A percentile compares a stretch with the other conserved stretches of the same genome.
Conservation (phyloP, 2,113 vertebrate genomes). For the Girardinichthys multiradiatus region DNA sequence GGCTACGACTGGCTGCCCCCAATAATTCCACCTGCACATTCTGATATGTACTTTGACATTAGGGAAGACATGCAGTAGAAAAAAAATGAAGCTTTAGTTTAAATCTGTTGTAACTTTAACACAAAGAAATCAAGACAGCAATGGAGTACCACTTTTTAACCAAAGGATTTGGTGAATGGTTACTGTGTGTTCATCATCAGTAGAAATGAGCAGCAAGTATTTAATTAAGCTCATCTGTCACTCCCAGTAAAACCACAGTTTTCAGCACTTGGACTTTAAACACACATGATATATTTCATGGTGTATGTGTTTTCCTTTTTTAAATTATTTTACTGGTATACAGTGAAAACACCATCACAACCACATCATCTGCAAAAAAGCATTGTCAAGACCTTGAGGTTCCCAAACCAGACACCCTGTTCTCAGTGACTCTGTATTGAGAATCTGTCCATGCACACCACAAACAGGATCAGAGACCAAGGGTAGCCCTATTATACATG, state of each 20-base stretch:
- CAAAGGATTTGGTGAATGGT: background rate
- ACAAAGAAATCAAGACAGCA: constrained; percentile 20
- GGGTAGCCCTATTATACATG: no score
- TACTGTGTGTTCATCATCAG: constrained; percentile 3
- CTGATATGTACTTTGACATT: constrained; percentile 62
- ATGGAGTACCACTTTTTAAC: background rate
- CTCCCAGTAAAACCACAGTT: background rate
- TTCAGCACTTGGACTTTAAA: background rate
- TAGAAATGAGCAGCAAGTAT: background rate
- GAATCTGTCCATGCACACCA: no score
- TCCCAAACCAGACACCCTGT: no score
- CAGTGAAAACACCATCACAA: no score
- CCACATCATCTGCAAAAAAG: no score
- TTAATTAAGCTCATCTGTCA: background rate
- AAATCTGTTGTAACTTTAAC: constrained; percentile 25
- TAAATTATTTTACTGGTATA: no score
- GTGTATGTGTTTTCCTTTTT: background rate
- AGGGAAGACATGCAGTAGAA: constrained; percentile 40
- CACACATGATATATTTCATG: background rate
- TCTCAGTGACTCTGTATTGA: no score
- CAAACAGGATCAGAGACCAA: no score
- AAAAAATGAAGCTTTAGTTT: constrained; percentile 52
- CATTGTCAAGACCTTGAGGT: no score
- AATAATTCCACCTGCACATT: constrained; percentile 76
- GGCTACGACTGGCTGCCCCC: constrained; percentile 62